phyloP scores from a whole-genome alignment of 2,888 invertebrate genomes.

The Allacma fusca region DNA sequence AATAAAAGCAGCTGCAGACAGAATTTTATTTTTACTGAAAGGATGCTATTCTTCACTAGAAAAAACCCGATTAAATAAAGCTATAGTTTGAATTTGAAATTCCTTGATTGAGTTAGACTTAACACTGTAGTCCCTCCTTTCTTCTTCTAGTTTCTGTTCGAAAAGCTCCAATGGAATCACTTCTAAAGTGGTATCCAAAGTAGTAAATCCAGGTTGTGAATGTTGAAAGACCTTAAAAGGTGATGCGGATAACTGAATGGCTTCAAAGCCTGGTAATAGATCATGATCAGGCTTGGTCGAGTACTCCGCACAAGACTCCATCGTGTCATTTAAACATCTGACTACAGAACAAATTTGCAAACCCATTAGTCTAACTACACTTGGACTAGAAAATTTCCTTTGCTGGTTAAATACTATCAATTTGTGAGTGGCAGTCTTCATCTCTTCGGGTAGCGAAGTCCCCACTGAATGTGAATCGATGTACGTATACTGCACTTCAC shows the following conservation, averaged over 20 bases:
- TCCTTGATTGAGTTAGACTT: not conserved
- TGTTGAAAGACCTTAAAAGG: constrained; percentile 7
- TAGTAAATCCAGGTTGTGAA: constrained; percentile 44
- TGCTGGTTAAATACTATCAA: constrained; percentile 31
- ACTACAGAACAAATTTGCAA: constrained; percentile 63
- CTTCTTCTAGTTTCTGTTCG: constrained; percentile 7
- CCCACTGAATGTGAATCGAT: not conserved
- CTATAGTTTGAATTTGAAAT: constrained; percentile 28
- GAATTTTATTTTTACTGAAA: no score
- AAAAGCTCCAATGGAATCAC: constrained; percentile 53
- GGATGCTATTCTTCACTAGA: not conserved
- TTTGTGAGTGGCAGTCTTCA: constrained; percentile 13
- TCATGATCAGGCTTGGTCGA: constrained; percentile 5
- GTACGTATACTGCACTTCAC: constrained; percentile 52
- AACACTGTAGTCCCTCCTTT: not conserved
- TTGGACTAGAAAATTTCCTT: constrained; percentile 30
- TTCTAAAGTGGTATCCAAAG: constrained; percentile 54
- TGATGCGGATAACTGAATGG: constrained; percentile 40
- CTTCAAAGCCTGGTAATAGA: constrained; percentile 49
- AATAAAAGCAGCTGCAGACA: no score
- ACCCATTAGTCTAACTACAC: constrained; percentile 43
- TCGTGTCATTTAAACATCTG: constrained; percentile 62
- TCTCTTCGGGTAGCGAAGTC: not conserved
- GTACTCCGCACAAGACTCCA: constrained; percentile 62
- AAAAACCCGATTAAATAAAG: constrained; percentile 28